Percentiles rank a stretch among this genome's conserved stretches.
Evolutionary conservation across 2,797 vertebrate genomes (phyloP).

Genomic region (Sebastiscus albofasciatus): DNA sequence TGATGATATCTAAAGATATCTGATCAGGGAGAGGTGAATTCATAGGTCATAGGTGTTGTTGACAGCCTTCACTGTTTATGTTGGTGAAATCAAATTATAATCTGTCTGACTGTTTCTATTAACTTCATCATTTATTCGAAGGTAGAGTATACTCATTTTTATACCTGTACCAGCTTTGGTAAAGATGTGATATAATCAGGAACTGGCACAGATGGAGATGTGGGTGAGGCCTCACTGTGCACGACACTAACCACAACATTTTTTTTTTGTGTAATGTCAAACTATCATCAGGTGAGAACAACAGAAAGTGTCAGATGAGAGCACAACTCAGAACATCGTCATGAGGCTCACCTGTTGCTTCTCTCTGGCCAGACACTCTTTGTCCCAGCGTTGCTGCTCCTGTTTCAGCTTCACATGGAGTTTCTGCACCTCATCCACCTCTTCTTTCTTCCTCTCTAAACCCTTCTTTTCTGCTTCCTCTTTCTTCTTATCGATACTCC

Average conservation of each 20-base stretch:
- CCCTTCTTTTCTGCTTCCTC: constrained; percentile 79
- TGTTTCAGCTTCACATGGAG: constrained; percentile 87
- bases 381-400: constrained; percentile 89
- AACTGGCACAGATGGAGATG: not conserved
- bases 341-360: constrained; percentile 76
- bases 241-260: not conserved
- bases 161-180: not conserved
- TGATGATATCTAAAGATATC: not conserved
- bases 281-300: not conserved
- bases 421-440: constrained; percentile 79
- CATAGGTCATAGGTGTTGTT: not conserved
- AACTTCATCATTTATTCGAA: not conserved
- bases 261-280: not conserved
- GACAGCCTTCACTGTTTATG: not conserved
- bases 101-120: not conserved
- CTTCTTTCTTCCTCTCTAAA: constrained; percentile 74
- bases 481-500: constrained; percentile 80
- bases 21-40: not conserved
- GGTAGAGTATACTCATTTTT: not conserved
- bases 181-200: not conserved
- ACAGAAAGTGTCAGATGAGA: not conserved
- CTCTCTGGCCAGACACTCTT: constrained; percentile 82
- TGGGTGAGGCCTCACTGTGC: not conserved
- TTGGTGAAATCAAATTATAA: not conserved
- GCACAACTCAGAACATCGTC: not conserved